A percentile compares a stretch with the other conserved stretches of the same genome.
Conservation (phyloP, 2,797 vertebrate genomes). For the Etheostoma perlongum region DNA sequence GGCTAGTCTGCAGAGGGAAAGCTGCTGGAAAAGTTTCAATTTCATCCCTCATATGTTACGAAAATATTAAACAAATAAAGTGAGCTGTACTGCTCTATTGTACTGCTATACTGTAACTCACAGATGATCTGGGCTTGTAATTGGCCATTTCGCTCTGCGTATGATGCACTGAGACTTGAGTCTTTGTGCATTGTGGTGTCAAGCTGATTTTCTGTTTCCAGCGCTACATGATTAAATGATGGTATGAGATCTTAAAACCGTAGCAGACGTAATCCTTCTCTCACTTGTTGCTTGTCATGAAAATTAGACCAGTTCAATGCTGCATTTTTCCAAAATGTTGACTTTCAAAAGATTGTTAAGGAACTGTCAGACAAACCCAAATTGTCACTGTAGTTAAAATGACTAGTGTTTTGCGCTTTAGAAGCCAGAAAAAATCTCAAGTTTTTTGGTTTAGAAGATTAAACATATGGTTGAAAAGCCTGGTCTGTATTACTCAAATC, state of each 20-base stretch:
- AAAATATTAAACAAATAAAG: slow-evolving; percentile 4
- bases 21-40: slow-evolving; percentile 33
- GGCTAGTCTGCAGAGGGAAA: slow-evolving; percentile 42
- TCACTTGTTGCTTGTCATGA: slow-evolving; percentile 14
- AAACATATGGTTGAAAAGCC: slow-evolving; percentile 63
- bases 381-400: neutral
- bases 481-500: slow-evolving; percentile 54
- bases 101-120: neutral
- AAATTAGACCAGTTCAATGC: neutral
- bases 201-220: neutral
- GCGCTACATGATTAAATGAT: neutral
- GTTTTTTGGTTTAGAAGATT: slow-evolving; percentile 70
- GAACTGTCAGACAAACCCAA: neutral
- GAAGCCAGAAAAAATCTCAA: slow-evolving; percentile 20
- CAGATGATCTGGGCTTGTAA: neutral
- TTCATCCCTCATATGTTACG: neutral
- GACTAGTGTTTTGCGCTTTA: neutral
- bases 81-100: neutral
- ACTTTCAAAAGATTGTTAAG: neutral
- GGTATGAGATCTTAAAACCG: slow-evolving; percentile 3
- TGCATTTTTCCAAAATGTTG: neutral
- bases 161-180: neutral
- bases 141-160: neutral
- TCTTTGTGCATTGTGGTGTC: neutral
- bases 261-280: neutral